Evolutionary conservation across 2,113 vertebrate species (phyloP).

Genomic region (Castor canadensis): DNA sequence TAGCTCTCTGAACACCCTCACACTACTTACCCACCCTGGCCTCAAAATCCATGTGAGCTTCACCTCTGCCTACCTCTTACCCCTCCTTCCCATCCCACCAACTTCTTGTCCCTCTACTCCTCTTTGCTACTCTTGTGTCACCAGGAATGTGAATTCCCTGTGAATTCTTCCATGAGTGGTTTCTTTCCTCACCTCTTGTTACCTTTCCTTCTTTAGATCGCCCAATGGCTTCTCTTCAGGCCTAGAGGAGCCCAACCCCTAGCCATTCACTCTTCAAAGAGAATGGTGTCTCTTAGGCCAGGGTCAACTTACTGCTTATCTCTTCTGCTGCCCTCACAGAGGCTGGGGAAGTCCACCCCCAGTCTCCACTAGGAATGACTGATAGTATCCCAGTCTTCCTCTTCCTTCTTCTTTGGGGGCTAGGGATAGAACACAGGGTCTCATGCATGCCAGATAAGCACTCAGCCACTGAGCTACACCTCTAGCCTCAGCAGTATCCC

Average conservation of each 20-base stretch:
- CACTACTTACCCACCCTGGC: not conserved
- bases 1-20: not conserved
- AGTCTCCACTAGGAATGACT: not conserved
- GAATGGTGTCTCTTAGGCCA: not conserved
- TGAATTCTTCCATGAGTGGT: rapidly evolving
- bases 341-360: not conserved
- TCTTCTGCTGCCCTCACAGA: not conserved
- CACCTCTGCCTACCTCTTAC: not conserved
- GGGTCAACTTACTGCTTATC: not conserved
- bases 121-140: not conserved
- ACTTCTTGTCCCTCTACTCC: not conserved
- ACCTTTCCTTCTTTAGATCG: not conserved
- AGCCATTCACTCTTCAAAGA: not conserved
- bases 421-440: not conserved
- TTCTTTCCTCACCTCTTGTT: not conserved
- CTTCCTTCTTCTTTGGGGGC: not conserved
- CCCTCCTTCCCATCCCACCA: rapidly evolving
- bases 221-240: rapidly evolving
- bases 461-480: not conserved
- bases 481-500: not conserved
- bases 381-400: not conserved
- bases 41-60: not conserved
- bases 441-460: not conserved
- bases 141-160: no score
- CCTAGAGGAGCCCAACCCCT: not conserved